A percentile compares a stretch with the other conserved stretches of the same genome.
Evolutionary conservation across 2,113 vertebrate species (phyloP).

Genomic region (Hoplias malabaricus): DNA sequence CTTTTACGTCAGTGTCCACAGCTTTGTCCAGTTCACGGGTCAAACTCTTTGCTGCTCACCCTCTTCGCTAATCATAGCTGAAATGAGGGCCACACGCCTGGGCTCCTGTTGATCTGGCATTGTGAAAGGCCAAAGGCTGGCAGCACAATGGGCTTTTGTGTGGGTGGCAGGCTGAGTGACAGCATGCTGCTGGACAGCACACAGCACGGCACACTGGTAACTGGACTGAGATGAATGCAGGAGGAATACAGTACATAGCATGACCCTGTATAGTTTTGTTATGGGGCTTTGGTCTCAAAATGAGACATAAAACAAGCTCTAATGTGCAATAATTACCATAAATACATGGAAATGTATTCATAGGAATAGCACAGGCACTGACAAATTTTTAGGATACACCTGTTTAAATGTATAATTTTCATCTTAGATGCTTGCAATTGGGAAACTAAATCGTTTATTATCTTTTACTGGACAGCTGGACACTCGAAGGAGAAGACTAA

Average conservation of each 20-base stretch:
- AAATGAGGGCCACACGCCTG: conserved; percentile 15
- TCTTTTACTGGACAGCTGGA: no score
- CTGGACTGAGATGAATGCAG: conserved; percentile 22
- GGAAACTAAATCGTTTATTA: no score
- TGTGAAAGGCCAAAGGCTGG: conserved; percentile 13
- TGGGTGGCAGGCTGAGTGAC: conserved; percentile 21
- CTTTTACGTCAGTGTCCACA: background rate
- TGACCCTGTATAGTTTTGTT: conserved; percentile 6
- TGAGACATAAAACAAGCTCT: no score
- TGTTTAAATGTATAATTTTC: no score
- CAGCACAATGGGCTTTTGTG: conserved; percentile 20
- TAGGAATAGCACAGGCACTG: no score
- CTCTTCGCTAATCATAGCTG: conserved; percentile 32
- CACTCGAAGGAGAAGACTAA: no score
- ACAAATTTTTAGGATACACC: no score
- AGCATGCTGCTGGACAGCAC: background rate
- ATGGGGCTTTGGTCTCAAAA: background rate
- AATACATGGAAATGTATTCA: no score
- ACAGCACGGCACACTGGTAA: conserved; percentile 9
- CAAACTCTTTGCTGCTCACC: conserved; percentile 8
- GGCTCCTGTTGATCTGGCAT: conserved; percentile 8
- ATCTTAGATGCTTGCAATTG: no score
- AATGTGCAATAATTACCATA: no score
- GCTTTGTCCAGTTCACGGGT: conserved; percentile 11
- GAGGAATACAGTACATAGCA: no score